These are phyloP conservation scores for Myotis findleyi DNA, from an alignment of 2,797 vertebrate species.

Conservation along the genomic window DNA sequence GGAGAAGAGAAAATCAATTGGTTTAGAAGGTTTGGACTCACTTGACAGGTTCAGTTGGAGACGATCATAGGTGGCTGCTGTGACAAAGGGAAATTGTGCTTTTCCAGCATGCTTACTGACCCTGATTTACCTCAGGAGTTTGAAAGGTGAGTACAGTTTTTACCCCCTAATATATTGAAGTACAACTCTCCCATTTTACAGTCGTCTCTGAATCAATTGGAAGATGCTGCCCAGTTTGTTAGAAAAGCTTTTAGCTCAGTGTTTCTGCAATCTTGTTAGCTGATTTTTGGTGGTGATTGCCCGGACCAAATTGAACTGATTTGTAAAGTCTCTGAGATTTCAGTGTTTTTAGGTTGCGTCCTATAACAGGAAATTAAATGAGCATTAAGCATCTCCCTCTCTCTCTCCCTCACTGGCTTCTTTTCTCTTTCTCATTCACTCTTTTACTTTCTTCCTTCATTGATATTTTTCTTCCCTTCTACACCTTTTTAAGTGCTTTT, in stretches of 20 bases:
- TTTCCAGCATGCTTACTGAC: constrained; percentile 99
- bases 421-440: constrained; percentile 43
- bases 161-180: constrained; percentile 67
- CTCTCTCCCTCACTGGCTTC: not conserved
- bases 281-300: constrained; percentile 67
- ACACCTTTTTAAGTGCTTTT: constrained; percentile 52
- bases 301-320: constrained; percentile 74
- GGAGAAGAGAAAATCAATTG: constrained; percentile 85
- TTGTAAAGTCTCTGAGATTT: constrained; percentile 76
- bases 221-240: constrained; percentile 68
- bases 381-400: constrained; percentile 67
- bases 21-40: constrained; percentile 96
- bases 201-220: constrained; percentile 70
- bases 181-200: constrained; percentile 81
- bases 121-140: constrained; percentile 99
- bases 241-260: constrained; percentile 35
- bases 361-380: constrained; percentile 74
- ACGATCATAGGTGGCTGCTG: constrained; percentile 93
- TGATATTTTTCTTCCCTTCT: constrained; percentile 31
- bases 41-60: constrained; percentile 95
- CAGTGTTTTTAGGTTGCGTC: constrained; percentile 69
- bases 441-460: constrained; percentile 55
- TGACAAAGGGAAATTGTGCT: constrained; percentile 92
- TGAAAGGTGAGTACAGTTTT: constrained; percentile 94
- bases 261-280: constrained; percentile 60